phyloP scores from a whole-genome alignment of 2,113 vertebrate genomes.

The Orcinus orca region DNA sequence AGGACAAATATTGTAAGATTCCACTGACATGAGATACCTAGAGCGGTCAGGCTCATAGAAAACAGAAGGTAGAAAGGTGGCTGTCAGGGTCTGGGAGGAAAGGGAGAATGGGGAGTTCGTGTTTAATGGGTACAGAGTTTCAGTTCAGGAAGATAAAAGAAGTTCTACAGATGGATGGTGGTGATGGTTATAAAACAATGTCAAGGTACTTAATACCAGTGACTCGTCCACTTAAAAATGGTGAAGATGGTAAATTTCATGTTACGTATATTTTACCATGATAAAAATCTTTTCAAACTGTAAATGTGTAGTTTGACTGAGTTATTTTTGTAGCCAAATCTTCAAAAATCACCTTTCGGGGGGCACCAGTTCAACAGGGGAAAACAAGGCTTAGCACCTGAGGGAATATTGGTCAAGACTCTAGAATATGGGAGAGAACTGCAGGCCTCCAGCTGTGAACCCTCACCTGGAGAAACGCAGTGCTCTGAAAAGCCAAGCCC shows the following conservation, averaged over 20 bases:
- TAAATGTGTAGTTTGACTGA: background rate
- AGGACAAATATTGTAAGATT: background rate
- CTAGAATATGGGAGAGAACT: background rate
- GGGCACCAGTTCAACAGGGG: too few species aligned
- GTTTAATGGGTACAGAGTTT: background rate
- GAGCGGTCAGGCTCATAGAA: background rate
- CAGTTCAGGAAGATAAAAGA: background rate
- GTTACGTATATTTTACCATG: background rate
- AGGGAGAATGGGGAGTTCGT: fast-evolving
- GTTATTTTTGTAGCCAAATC: background rate
- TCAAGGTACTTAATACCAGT: too few species aligned
- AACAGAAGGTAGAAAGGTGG: background rate
- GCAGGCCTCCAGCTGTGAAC: background rate
- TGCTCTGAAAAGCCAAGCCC: background rate
- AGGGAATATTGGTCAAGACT: background rate
- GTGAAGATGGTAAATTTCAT: background rate
- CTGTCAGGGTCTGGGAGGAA: background rate
- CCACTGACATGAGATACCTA: fast-evolving
- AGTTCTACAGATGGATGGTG: background rate
- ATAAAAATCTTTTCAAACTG: background rate
- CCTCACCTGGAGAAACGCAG: background rate
- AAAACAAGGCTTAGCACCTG: background rate
- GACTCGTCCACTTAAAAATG: background rate
- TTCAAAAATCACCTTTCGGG: background rate
- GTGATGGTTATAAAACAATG: fast-evolving